Conservation (phyloP, 2,888 invertebrate species). For the Sceliomorpha sp. region DNA sequence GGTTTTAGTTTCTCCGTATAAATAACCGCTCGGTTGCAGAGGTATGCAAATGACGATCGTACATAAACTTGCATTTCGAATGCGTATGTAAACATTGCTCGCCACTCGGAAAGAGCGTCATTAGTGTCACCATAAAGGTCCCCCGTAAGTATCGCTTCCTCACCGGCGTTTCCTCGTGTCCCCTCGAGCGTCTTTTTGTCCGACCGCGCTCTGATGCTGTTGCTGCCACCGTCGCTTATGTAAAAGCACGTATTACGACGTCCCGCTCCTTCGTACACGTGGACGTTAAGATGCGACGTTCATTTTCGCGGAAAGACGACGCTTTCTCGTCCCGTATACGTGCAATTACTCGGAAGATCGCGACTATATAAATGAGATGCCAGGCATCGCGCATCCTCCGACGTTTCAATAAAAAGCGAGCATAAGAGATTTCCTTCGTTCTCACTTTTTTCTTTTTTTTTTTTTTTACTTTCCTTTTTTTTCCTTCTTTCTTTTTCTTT, state of each 20-base stretch:
- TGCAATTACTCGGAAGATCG: slow-evolving; percentile 15
- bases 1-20: not conserved
- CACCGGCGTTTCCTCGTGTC: too few species aligned
- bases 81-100: slow-evolving; percentile 24
- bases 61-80: not conserved
- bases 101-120: slow-evolving; percentile 49
- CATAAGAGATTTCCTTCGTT: slow-evolving; percentile 8
- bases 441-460: slow-evolving; percentile 22
- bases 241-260: slow-evolving; percentile 51
- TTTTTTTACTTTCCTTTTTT: slow-evolving; percentile 18
- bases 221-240: slow-evolving; percentile 8
- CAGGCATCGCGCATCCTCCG: slow-evolving; percentile 32
- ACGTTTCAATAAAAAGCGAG: slow-evolving; percentile 33
- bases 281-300: slow-evolving; percentile 41
- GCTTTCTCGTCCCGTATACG: slow-evolving; percentile 2
- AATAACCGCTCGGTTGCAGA: too few species aligned
- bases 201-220: too few species aligned
- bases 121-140: slow-evolving; percentile 55
- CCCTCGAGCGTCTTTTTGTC: too few species aligned
- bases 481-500: slow-evolving; percentile 6
- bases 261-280: slow-evolving; percentile 50
- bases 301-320: slow-evolving; percentile 44
- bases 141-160: slow-evolving; percentile 48
- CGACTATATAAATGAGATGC: slow-evolving; percentile 11
- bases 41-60: not conserved